A percentile compares a stretch with the other conserved stretches of the same genome.
Evolutionary conservation across 2,113 vertebrate species (phyloP).

Genomic region (Electrona antarctica): DNA sequence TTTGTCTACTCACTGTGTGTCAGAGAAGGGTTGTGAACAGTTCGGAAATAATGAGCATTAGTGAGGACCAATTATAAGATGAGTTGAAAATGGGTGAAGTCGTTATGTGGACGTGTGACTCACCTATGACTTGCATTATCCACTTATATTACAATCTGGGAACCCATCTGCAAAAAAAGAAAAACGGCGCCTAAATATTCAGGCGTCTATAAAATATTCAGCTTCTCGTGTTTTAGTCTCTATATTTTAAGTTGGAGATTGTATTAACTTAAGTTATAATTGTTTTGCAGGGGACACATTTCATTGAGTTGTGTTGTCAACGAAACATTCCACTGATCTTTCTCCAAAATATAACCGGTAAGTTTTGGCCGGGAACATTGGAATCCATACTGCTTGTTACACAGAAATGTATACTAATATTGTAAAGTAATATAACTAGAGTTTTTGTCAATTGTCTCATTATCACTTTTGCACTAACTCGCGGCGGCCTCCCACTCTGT

Average conservation of each 20-base stretch:
- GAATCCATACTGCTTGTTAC: not conserved
- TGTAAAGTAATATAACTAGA: not conserved
- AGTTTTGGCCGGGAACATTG: slow-evolving; percentile 28
- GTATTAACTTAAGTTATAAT: slow-evolving; percentile 34
- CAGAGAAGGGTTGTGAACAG: no score
- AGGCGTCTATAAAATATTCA: no score
- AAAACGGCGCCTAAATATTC: no score
- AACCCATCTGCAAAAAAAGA: no score
- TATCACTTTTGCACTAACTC: not conserved
- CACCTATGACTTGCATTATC: no score
- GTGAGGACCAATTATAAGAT: no score
- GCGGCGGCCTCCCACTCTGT: not conserved
- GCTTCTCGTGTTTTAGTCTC: not conserved
- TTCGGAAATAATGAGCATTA: no score
- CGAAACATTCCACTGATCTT: slow-evolving; percentile 94
- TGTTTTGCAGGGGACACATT: slow-evolving; percentile 88
- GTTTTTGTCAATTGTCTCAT: not conserved
- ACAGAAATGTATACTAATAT: not conserved
- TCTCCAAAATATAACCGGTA: slow-evolving; percentile 97
- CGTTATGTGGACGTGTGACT: no score
- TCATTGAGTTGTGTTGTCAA: slow-evolving; percentile 96
- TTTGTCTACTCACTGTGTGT: no score
- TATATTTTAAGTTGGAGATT: slow-evolving; percentile 8
- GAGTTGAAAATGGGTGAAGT: no score
- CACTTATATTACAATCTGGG: no score